Evolutionary conservation across 2,888 invertebrate species (phyloP), one percentile per base, ranked within the genome.

Genomic region (Cerastoderma edule): DNA sequence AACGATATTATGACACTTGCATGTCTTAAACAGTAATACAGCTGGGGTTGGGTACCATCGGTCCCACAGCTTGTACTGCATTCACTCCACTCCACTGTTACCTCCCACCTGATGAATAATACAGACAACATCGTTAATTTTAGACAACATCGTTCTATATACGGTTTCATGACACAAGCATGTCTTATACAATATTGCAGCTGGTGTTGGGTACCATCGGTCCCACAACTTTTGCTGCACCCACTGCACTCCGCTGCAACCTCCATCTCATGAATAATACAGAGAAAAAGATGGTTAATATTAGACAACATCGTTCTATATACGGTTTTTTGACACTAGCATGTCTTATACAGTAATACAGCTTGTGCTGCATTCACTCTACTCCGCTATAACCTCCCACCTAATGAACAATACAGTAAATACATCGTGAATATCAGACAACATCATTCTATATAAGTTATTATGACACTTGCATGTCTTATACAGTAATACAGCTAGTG

Each of bases 361-460:
- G 0, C 72, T 76, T 8, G 78, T 74, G 13, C 80, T 78, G 69
- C 89, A 89, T 13, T 50, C 60, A 33, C 78, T 81, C 87, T 87
- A 89, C 28, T 83, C 79, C 54, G 83, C 77, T 27, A 82, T 78
- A 63, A 86, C 83, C 22, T 82, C 79, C 85, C 85, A 89, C 46
- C n/a, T n/a, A n/a, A n/a, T n/a, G n/a, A n/a, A n/a, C n/a, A n/a
- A n/a, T n/a, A n/a, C n/a, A n/a, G n/a, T n/a, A n/a, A n/a, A n/a
- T n/a, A n/a, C n/a, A n/a, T n/a, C n/a, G n/a, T n/a, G n/a, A n/a
- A n/a, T n/a, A n/a, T n/a, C n/a, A n/a, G n/a, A n/a, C n/a, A n/a
- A n/a, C n/a, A n/a, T n/a, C n/a, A n/a, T n/a, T n/a, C n/a, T n/a
- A n/a, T n/a, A n/a, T n/a, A n/a, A n/a, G n/a, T n/a, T n/a, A n/a